Evolutionary conservation across 2,888 invertebrate species (phyloP), one percentile per base, ranked within the genome.

Genomic region (Stomorhina lunata): DNA sequence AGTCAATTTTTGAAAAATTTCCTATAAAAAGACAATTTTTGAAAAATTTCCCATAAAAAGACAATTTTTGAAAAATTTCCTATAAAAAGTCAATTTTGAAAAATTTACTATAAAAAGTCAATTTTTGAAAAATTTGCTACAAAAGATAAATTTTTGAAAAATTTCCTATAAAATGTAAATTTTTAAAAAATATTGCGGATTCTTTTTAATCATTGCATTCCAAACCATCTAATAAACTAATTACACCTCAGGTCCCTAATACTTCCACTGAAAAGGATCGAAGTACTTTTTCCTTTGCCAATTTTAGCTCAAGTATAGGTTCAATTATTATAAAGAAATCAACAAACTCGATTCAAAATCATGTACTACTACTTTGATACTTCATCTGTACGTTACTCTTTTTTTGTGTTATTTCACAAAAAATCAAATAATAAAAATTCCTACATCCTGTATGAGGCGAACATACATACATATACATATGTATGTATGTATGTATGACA

Each of bases 391-490:
- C 55, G 40, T 80, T 65, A 48, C 48, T 59, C n/a, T 69, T 61
- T 53, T 71, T 69, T 4, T 48, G 5, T 22, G 22, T 37, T 43
- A 22, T 63, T 75, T 55, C 37, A 68, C 55, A 32, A 80, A n/a
- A n/a, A 69, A 75, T 72, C 57, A 37, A 75, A 80, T 66, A 45
- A 73, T 15, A 63, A 68, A 59, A 77, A 78, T n/a, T 65, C 59
- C 3, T 65, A 79, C 78, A 82, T 82, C 82, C 82, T 79, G 82
- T 82, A 48, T 63, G 72, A 65, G 68, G 61, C 55, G n/a, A n/a
- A n/a, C n/a, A n/a, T n/a, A n/a, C n/a, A n/a, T n/a, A n/a, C n/a
- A n/a, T n/a, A n/a, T n/a, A n/a, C n/a, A n/a, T n/a, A n/a, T n/a
- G n/a, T n/a, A n/a, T n/a, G n/a, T n/a, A n/a, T n/a, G n/a, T n/a